phyloP scores from a whole-genome alignment of 2,797 vertebrate species.

The Acropternis orthonyx region DNA sequence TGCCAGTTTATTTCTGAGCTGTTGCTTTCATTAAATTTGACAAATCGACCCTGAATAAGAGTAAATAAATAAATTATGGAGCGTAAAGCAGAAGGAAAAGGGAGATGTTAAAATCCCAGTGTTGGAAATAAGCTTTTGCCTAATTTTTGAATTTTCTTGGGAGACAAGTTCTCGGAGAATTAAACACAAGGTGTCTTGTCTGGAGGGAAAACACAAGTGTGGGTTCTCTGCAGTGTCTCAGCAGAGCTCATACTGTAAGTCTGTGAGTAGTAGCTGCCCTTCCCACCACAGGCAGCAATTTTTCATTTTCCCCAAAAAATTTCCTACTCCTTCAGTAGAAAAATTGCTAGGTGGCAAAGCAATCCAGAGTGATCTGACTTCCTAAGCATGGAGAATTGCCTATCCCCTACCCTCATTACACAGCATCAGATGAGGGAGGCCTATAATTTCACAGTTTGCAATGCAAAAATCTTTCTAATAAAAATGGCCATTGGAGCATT shows the following conservation, averaged over 20 bases:
- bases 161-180: not conserved
- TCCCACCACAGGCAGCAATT: not conserved
- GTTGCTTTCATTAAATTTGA: conserved; percentile 28
- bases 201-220: not conserved
- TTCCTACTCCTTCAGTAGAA: not conserved
- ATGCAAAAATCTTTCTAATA: not conserved
- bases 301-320: not conserved
- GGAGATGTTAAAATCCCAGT: not conserved
- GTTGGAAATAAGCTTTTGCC: not conserved
- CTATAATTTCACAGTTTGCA: not conserved
- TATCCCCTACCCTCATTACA: not conserved
- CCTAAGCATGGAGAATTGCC: not conserved
- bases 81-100: not conserved
- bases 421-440: not conserved
- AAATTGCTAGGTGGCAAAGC: not conserved
- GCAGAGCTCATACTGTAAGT: not conserved
- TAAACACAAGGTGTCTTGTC: not conserved
- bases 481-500: not conserved
- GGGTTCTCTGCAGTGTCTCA: not conserved
- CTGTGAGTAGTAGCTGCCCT: not conserved
- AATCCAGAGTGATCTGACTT: not conserved
- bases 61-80: conserved; percentile 3
- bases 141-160: not conserved
- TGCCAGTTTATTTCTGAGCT: not conserved
- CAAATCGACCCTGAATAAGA: not conserved